phyloP scores from a whole-genome alignment of 2,113 vertebrate genomes.

The Acrocephalus kingi region DNA sequence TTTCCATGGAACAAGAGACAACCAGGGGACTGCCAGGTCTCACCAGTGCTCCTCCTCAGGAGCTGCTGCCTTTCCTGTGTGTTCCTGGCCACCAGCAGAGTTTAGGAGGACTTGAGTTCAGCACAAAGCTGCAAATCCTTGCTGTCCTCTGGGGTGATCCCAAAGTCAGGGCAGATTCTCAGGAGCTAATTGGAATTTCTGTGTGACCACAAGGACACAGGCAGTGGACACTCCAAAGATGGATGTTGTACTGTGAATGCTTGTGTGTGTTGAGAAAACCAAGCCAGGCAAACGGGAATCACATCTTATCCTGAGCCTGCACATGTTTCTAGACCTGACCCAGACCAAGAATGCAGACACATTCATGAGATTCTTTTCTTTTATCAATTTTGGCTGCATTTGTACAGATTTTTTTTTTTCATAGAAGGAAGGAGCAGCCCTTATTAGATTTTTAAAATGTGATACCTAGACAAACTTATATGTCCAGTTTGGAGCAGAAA shows the following conservation, averaged over 20 bases:
- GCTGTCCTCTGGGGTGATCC: background rate
- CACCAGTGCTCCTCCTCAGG: background rate
- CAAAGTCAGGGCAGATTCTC: background rate
- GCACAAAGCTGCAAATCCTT: fast-evolving
- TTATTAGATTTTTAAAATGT: background rate
- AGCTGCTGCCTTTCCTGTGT: background rate
- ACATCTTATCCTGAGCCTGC: background rate
- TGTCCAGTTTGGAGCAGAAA: background rate
- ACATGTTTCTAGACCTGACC: background rate
- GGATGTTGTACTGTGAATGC: background rate
- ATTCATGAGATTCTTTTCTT: background rate
- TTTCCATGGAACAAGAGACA: background rate
- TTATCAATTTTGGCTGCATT: background rate
- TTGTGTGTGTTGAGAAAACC: background rate
- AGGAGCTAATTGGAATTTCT: background rate
- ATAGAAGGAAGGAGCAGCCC: background rate
- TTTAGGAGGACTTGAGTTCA: background rate
- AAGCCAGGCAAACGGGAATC: background rate
- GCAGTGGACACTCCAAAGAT: background rate
- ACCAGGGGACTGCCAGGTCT: background rate
- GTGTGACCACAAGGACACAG: too few species aligned
- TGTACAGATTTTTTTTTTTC: background rate
- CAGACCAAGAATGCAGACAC: background rate
- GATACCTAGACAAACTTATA: background rate
- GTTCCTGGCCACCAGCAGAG: fast-evolving